Base-by-base conservation (phyloP, 2,113 vertebrate species). In the Pseudorasbora parva region DNA sequence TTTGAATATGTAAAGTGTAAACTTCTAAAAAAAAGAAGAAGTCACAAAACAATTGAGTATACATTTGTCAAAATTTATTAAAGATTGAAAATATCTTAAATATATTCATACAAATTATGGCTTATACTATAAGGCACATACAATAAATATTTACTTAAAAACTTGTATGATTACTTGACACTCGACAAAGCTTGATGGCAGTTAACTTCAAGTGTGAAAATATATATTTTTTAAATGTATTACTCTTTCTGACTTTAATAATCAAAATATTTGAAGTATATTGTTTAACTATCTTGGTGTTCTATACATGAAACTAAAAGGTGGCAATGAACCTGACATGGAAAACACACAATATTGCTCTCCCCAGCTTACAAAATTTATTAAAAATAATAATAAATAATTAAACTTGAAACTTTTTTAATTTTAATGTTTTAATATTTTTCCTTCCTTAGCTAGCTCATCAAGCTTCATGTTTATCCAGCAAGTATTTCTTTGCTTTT, bases 91-190 rank as follows among this genome's bases (percentile, higher is more conserved):
- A 47, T 45, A 23, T 23, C 37, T 43, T 2, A 12, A 4, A 10
- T 6, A n/a, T 3, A 45, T 71, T 60, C 5, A 7, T 72, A 47
- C 68, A 72, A 47, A 23, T 72, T 8, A 72, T 71, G 68, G 37
- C 37, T 23, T 71, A 7, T 71, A 45, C 21, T 56, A 57, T 72
- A 45, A 66, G 21, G 45, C 1, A 2, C 51, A 17, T 15, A 0
- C 15, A 56, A 12, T 14, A 78, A 84, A 80, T 78, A 87, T 84
- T 68, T 76, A 2, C 8, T 47, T 12, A 47, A 11, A 45, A 66
- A 25, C 57, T 60, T n/a, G 25, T 25, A 10, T 2, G 21, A 71
- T 45, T 43, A 23, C 68, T 14, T 71, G n/a, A 45, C 3, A 45
- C 37, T 69, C 21, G 10, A 43, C 27, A 69, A 71, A 71, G 10